Evolutionary conservation across 2,113 vertebrate genomes (phyloP), one percentile per base, ranked within the genome.

Genomic region (Ifrita kowaldi): DNA sequence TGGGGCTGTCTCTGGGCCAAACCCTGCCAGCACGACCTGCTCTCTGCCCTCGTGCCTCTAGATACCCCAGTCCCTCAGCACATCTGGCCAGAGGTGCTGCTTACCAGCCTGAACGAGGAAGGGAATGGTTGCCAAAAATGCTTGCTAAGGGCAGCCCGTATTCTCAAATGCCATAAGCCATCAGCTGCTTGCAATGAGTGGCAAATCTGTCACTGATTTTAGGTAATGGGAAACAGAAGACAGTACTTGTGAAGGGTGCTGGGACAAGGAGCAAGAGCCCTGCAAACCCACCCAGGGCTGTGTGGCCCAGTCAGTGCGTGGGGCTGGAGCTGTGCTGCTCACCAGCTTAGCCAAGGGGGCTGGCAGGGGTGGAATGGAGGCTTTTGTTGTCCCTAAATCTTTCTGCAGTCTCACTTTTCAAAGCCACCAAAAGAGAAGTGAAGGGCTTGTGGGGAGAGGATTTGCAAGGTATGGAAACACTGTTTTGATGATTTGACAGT

Each of bases 301-400:
- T 2, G 3, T 83, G 56, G 32, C 35, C 1, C 10, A 39, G 50
- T 8, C 68, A 57, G 37, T 0, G 2, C 0, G 0, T n/a, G 60
- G 55, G 84, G 59, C 73, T 1, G 6, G 81, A 69, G 59, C 30
- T 5, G 2, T 28, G 42, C 53, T 57, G 11, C 46, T 94, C 3
- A 1, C 71, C 44, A 32, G 32, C 32, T 87, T 33, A 39, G 23
- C 46, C 49, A 32, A 73, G n/a, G 44, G 12, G 18, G 53, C 28
- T 2, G 7, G 4, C 0, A 0, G 10, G 2, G 6, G 3, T 10
- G 24, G 30, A 17, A 21, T 49, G n/a, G 18, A 22, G 33, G 10
- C 10, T 86, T 91, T 37, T 44, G 4, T 13, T 84, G 17, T 55
- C n/a, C 88, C 37, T 76, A 53, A 65, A 85, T 16, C 33, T 80